Conservation (phyloP, 2,797 vertebrate genomes). For the Gymnocypris eckloni region DNA sequence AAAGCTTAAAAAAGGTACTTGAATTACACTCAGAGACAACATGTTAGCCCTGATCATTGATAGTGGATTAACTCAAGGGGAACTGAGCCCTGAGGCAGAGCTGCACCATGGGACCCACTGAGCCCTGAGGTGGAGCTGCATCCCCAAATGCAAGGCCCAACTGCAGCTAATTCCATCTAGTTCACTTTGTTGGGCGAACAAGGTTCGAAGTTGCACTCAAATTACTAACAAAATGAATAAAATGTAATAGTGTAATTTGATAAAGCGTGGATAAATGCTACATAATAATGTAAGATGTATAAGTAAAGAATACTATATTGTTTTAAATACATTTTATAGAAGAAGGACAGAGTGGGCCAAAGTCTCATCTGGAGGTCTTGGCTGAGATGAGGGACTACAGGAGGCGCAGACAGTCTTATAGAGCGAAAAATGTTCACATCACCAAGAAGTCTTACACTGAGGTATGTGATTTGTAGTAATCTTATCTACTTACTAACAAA, state of each 20-base stretch:
- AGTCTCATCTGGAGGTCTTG: conserved; percentile 95
- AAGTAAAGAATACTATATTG: background rate
- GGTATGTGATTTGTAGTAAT: conserved; percentile 71
- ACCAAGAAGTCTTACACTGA: conserved; percentile 98
- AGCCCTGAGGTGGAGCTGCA: background rate
- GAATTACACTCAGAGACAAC: background rate
- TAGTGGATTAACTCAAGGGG: background rate
- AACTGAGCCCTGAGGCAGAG: background rate
- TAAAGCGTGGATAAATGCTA: no score
- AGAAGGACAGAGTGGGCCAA: conserved; percentile 88
- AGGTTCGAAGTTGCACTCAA: no score
- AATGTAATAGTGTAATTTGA: no score
- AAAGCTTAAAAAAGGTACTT: conserved; percentile 90
- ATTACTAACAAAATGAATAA: no score
- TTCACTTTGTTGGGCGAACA: no score
- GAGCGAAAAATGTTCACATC: conserved; percentile 98
- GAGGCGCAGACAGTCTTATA: conserved; percentile 93
- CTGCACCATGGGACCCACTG: background rate
- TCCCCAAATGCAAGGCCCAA: background rate
- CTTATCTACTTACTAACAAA: background rate
- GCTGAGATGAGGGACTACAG: conserved; percentile 99
- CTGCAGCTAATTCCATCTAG: background rate
- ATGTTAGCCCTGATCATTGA: background rate
- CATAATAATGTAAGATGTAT: no score
- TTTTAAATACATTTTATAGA: conserved; percentile 69